A percentile compares a stretch with the other conserved stretches of the same genome.
These are phyloP conservation scores for Drosophila kambysellisi DNA, from an alignment of 2,888 invertebrate genomes.

Conservation along the genomic window DNA sequence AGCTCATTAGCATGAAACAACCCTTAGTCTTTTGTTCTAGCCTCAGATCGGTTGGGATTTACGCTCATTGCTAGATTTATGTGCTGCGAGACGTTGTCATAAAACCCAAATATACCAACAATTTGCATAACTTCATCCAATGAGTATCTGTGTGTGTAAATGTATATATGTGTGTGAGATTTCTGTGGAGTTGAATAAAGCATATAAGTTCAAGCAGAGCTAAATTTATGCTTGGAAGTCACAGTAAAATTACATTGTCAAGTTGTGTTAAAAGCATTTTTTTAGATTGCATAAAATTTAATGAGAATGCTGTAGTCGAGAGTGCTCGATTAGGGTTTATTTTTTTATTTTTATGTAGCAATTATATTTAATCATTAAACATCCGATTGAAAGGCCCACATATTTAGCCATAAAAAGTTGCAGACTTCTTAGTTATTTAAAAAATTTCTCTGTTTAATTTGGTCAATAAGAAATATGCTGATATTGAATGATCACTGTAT, in stretches of 20 bases:
- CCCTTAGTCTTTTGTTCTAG: constrained; percentile 55
- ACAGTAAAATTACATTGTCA: neutral
- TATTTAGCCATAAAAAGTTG: too few relatives aligned
- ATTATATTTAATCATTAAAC: too few relatives aligned
- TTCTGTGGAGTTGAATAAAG: neutral
- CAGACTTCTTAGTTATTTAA: too few relatives aligned
- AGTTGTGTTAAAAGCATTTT: neutral
- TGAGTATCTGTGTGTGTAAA: neutral
- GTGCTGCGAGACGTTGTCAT: constrained; percentile 60
- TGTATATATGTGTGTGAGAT: neutral
- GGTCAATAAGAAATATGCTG: too few relatives aligned
- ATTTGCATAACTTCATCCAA: constrained; percentile 68
- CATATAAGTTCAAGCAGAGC: constrained; percentile 1
- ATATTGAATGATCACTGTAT: too few relatives aligned
- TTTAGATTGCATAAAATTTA: neutral
- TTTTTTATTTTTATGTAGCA: too few relatives aligned
- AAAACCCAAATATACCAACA: constrained; percentile 63
- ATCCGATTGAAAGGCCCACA: too few relatives aligned
- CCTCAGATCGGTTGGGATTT: constrained; percentile 50
- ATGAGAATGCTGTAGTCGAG: neutral
- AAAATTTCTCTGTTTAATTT: too few relatives aligned
- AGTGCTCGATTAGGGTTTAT: neutral
- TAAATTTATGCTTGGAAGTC: neutral
- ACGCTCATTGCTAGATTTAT: constrained; percentile 68
- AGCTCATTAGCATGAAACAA: constrained; percentile 72